Evolutionary conservation across 2,888 invertebrate genomes (phyloP), one percentile per base, ranked within the genome.

Genomic region (Malthinus flaveolus): DNA sequence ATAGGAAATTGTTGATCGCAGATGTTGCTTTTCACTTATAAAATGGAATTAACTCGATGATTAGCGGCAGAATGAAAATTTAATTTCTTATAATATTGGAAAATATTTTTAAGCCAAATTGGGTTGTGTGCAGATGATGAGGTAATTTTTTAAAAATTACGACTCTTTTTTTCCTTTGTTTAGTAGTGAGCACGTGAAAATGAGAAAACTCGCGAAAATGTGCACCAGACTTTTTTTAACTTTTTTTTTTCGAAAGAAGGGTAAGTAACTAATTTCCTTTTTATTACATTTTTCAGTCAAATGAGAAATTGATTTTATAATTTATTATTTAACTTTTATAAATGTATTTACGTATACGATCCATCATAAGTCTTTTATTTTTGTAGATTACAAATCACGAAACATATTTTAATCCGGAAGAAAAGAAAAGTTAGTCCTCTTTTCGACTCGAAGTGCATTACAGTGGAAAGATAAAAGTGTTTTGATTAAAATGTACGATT

Each of bases 1-100:
- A 45, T 45, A 44, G 15, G 52, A 34, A 23, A 52, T 35, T 52
- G 52, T 52, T 54, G 54, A 54, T 54, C 37, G 48, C 54, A 54
- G 54, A 54, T 47, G 48, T 54, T 54, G 54, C 54, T 51, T 39
- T 54, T 54, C 54, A 32, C 37, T 46, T 37, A 53, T 36, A 54
- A 54, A 54, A 45, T 45, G 12, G 44, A 52, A 54, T 54, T 54
- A 58, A 53, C 32, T 45, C 7, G 13, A 44, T 47, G 48, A 51
- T 52, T 52, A 47, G 31, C 23, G n/a, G 31, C 44, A 35, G 32
- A 47, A 54, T 54, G 47, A 11, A 47, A 54, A 54, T 48, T 54
- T 54, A 48, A 54, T 54, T 54, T 52, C 35, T 13, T 42, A 15
- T 10, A 31, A 45, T 52, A 46, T 45, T 36, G 52, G 45, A 46